Evolutionary conservation across 2,888 invertebrate species (phyloP).

Genomic region (Eilema depressum): DNA sequence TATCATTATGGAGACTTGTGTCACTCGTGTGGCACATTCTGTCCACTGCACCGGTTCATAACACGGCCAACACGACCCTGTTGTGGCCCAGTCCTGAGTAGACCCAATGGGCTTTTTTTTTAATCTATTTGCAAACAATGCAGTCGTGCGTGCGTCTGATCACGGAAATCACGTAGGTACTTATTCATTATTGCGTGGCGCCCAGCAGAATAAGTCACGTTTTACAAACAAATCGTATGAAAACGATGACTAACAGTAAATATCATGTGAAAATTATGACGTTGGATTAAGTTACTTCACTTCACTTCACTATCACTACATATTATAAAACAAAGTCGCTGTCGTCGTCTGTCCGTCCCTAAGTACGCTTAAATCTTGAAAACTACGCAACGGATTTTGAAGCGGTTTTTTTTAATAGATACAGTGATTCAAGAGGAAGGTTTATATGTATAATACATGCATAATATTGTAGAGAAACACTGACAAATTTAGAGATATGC

Average conservation of each 20-base stretch:
- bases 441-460: too few species aligned
- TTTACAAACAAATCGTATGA: background rate
- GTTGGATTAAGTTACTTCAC: background rate
- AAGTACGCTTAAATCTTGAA: too few species aligned
- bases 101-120: background rate
- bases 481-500: too few species aligned
- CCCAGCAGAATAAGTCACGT: background rate
- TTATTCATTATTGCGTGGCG: background rate
- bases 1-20: too few species aligned
- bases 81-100: background rate
- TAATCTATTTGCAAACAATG: background rate
- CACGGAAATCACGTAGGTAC: background rate
- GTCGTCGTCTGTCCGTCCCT: too few species aligned
- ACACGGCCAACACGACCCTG: background rate
- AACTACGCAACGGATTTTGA: too few species aligned
- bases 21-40: too few species aligned
- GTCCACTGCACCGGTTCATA: background rate
- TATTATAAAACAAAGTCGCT: too few species aligned
- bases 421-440: too few species aligned
- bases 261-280: background rate
- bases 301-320: too few species aligned
- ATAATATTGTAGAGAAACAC: too few species aligned
- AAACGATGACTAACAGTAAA: background rate
- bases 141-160: background rate
- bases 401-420: too few species aligned